Evolutionary conservation across 2,113 vertebrate genomes (phyloP).

Genomic region (Taurulus bubalis): DNA sequence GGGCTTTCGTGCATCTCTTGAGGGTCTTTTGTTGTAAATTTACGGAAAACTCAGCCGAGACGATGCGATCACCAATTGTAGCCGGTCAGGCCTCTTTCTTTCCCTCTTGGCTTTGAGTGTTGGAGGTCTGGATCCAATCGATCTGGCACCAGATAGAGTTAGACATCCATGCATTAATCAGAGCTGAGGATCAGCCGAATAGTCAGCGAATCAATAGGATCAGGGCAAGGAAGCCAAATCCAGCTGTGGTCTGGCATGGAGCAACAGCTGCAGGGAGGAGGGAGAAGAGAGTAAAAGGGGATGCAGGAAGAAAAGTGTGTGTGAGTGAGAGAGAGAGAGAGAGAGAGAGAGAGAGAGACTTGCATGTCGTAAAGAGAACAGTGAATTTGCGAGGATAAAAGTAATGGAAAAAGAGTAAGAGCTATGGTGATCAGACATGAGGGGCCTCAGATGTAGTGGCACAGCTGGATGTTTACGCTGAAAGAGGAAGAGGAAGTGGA

Average conservation of each 20-base stretch:
- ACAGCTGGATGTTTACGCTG: constrained; percentile 59
- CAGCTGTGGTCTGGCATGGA: constrained; percentile 62
- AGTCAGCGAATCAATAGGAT: constrained; percentile 53
- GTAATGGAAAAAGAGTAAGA: constrained; percentile 19
- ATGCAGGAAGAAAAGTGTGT: not conserved
- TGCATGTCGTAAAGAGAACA: not conserved
- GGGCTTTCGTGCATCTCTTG: not conserved
- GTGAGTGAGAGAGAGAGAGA: no score
- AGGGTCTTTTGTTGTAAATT: constrained; percentile 1
- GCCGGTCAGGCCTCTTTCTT: constrained; percentile 26
- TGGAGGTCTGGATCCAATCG: constrained; percentile 55
- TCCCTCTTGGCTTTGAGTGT: constrained; percentile 19
- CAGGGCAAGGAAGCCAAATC: constrained; percentile 37
- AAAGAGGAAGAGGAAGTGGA: constrained; percentile 70
- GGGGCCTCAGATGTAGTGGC: not conserved
- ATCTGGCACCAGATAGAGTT: constrained; percentile 41
- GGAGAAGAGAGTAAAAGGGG: constrained; percentile 10
- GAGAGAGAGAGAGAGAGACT: not conserved
- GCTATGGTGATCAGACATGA: constrained; percentile 46
- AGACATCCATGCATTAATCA: constrained; percentile 50
- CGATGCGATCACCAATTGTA: constrained; percentile 7
- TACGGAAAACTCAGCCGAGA: constrained; percentile 18
- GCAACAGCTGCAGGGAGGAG: constrained; percentile 36
- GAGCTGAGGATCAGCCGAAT: constrained; percentile 47
- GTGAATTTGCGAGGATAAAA: constrained; percentile 49